phyloP scores from a whole-genome alignment of 2,113 vertebrate species.

The Leucoraja erinaceus region DNA sequence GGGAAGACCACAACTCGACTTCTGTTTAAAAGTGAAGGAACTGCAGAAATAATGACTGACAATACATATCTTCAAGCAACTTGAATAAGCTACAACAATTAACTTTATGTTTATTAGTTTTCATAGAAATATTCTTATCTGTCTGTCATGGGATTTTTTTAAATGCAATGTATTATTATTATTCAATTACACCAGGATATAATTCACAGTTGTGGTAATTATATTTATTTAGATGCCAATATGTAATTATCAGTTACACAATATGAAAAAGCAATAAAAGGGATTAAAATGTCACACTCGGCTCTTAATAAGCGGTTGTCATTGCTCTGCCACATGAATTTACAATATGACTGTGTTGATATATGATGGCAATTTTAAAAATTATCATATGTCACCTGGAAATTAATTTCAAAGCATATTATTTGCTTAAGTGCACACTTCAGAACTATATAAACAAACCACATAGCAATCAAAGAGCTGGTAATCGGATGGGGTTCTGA shows the following conservation, averaged over 20 bases:
- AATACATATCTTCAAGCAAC: background rate
- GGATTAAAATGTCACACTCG: background rate
- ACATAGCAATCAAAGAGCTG: background rate
- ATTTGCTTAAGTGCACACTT: background rate
- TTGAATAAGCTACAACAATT: background rate
- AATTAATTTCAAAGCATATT: background rate
- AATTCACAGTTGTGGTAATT: background rate
- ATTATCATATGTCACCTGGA: background rate
- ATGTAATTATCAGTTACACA: background rate
- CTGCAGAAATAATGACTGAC: background rate
- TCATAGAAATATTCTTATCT: background rate
- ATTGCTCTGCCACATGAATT: background rate
- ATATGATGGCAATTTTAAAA: background rate
- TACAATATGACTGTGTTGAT: background rate
- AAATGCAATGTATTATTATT: background rate
- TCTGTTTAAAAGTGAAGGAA: background rate
- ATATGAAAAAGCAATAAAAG: background rate
- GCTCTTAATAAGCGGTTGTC: background rate
- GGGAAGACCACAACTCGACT: too few species aligned
- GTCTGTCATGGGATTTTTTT: too few species aligned
- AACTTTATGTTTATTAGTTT: background rate
- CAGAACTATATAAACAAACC: background rate
- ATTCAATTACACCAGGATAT: background rate
- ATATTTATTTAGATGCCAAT: conserved; percentile 11
- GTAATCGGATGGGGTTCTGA: background rate